Conservation (phyloP, 2,797 vertebrate genomes). For the Enteromius afrohamiltoni region DNA sequence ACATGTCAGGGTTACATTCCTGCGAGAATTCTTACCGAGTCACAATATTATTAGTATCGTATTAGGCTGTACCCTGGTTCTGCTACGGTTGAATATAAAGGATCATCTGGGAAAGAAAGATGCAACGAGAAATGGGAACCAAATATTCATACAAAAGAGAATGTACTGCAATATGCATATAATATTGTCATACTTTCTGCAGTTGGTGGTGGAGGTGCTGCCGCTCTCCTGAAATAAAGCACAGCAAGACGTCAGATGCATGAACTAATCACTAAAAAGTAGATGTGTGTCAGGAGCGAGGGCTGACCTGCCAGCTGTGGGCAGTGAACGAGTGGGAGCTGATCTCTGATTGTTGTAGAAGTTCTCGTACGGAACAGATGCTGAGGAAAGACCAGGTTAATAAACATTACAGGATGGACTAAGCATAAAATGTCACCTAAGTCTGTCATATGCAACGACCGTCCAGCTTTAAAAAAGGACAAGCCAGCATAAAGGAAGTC, state of each 20-base stretch:
- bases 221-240: slow-evolving; percentile 78
- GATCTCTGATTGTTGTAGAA: slow-evolving; percentile 85
- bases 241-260: not conserved
- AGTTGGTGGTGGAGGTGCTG: slow-evolving; percentile 76
- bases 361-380: slow-evolving; percentile 88
- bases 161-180: not conserved
- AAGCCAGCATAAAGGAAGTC: not conserved
- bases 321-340: slow-evolving; percentile 53
- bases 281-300: not conserved
- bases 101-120: slow-evolving; percentile 65
- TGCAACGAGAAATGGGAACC: not conserved
- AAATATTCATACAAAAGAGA: not conserved
- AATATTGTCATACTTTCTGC: slow-evolving; percentile 69
- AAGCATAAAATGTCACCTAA: not conserved
- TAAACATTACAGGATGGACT: not conserved
- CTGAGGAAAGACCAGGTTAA: slow-evolving; percentile 68
- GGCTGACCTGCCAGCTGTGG: slow-evolving; percentile 66
- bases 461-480: not conserved
- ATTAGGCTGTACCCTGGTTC: slow-evolving; percentile 74
- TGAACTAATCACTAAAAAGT: not conserved
- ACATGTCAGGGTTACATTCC: slow-evolving; percentile 7
- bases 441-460: not conserved
- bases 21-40: slow-evolving; percentile 17
- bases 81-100: slow-evolving; percentile 67
- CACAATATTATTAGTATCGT: slow-evolving; percentile 63